phyloP scores from a whole-genome alignment of 1,140 invertebrate species.

The Trichonephila clavata region DNA sequence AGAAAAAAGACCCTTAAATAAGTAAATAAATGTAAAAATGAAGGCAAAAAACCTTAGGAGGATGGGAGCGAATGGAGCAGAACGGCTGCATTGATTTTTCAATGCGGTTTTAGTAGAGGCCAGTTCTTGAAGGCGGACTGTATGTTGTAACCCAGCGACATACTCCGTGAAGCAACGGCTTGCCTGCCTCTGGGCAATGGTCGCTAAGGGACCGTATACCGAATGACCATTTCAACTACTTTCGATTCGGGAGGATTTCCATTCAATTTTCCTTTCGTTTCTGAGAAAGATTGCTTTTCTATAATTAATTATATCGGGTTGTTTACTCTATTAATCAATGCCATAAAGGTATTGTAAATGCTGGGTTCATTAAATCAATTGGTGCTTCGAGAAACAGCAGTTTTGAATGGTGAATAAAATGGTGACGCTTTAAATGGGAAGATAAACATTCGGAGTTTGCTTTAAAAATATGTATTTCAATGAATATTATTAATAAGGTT shows the following conservation, averaged over 20 bases:
- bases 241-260: background rate
- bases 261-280: too few species aligned
- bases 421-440: too few species aligned
- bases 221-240: constrained; percentile 29
- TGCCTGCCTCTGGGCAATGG: constrained; percentile 72
- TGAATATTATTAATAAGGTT: too few species aligned
- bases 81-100: constrained; percentile 75
- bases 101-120: constrained; percentile 74
- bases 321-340: too few species aligned
- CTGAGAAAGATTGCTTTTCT: too few species aligned
- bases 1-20: constrained; percentile 68
- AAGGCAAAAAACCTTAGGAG: constrained; percentile 54
- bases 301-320: too few species aligned
- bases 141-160: constrained; percentile 60
- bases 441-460: too few species aligned
- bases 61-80: constrained; percentile 61
- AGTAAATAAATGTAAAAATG: constrained; percentile 75
- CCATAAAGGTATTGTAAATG: too few species aligned
- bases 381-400: too few species aligned
- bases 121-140: constrained; percentile 63
- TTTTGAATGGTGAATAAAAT: too few species aligned
- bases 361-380: too few species aligned
- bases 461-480: too few species aligned
- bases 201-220: constrained; percentile 67
- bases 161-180: constrained; percentile 38